Conservation (phyloP, 2,797 vertebrate species). For the Sarcophilus harrisii region DNA sequence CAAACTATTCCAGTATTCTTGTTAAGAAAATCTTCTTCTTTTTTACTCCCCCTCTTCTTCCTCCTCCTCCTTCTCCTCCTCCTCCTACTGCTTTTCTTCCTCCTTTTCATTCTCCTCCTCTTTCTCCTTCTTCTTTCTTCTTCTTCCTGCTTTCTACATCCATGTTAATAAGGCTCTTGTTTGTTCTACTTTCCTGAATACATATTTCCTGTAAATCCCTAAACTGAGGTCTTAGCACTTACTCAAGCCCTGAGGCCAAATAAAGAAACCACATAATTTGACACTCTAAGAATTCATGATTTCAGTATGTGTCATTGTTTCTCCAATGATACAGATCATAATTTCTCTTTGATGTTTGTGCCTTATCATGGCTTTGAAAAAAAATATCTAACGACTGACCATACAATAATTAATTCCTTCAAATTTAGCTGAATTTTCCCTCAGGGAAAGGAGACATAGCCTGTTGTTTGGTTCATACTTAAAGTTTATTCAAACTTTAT, state of each 20-base stretch:
- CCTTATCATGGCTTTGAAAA: background rate
- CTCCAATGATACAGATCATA: background rate
- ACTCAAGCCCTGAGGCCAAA: background rate
- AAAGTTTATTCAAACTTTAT: background rate
- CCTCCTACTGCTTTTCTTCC: no score
- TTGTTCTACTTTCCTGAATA: background rate
- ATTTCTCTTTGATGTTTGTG: background rate
- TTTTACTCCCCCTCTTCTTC: background rate
- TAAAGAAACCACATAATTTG: background rate
- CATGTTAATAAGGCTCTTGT: background rate
- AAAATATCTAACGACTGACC: background rate
- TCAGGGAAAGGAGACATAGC: background rate
- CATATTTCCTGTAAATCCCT: background rate
- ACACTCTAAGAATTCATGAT: background rate
- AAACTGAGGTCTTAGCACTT: background rate
- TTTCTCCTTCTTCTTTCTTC: no score
- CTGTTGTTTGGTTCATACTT: background rate
- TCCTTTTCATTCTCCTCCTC: no score
- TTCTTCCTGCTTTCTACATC: background rate
- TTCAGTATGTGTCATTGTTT: background rate
- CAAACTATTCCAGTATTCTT: background rate
- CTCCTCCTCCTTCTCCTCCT: background rate
- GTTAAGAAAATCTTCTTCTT: background rate
- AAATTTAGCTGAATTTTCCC: background rate
- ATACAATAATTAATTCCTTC: background rate